phyloP scores from a whole-genome alignment of 2,888 invertebrate species.

The Sialis fuliginosa region DNA sequence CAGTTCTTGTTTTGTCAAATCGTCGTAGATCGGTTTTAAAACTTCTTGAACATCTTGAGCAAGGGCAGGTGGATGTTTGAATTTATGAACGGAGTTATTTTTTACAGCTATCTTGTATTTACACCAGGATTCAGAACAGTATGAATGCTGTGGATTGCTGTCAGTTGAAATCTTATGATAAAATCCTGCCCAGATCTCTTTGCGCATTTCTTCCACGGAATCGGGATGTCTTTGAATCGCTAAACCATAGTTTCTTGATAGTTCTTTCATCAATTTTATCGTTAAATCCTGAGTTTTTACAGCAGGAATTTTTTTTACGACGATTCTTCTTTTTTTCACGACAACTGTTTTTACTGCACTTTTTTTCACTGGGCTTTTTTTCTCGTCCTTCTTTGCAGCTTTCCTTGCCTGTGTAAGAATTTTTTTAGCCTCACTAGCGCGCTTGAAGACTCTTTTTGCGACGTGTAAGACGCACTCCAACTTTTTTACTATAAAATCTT shows the following conservation, averaged over 20 bases:
- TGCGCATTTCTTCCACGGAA: constrained; percentile 10
- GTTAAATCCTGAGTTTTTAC: constrained; percentile 7
- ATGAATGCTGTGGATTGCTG: constrained; percentile 10
- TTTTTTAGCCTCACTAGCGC: constrained; percentile 8
- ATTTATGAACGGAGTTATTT: not conserved
- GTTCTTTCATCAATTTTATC: constrained; percentile 8
- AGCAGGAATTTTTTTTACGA: constrained; percentile 7
- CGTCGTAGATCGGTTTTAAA: constrained; percentile 7
- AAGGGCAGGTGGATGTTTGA: constrained; percentile 5
- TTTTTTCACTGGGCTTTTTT: constrained; percentile 6
- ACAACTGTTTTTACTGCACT: constrained; percentile 5
- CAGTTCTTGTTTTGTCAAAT: constrained; percentile 3
- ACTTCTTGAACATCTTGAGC: constrained; percentile 6
- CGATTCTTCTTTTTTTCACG: constrained; percentile 3
- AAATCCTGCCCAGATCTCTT: constrained; percentile 10
- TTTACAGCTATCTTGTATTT: constrained; percentile 8
- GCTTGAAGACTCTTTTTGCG: constrained; percentile 6
- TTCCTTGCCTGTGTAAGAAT: constrained; percentile 5
- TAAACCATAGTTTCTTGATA: constrained; percentile 7
- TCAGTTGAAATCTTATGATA: constrained; percentile 10
- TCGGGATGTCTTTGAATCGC: constrained; percentile 7
- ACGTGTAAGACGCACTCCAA: constrained; percentile 5
- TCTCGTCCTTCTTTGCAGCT: constrained; percentile 6
- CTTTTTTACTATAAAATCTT: not conserved
- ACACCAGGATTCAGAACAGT: constrained; percentile 12